phyloP scores from a whole-genome alignment of 1,140 invertebrate genomes.

The Archivesica marissinica region DNA sequence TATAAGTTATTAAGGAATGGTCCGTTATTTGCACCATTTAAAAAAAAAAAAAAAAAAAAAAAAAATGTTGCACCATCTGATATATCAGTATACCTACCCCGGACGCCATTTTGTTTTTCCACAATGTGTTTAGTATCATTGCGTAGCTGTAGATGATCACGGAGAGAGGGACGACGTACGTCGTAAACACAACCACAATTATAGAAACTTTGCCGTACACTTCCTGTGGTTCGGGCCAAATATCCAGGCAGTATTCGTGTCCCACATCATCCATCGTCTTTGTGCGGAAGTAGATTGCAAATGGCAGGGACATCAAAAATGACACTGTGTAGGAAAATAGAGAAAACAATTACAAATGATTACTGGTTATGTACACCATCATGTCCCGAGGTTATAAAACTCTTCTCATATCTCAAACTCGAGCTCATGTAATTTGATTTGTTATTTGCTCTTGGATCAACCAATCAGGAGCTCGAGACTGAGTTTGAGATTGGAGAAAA shows the following conservation, averaged over 20 bases:
- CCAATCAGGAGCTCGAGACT: too few relatives aligned
- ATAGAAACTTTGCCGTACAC: slow-evolving; percentile 66
- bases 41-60: background rate
- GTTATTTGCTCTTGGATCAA: too few relatives aligned
- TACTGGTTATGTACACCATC: too few relatives aligned
- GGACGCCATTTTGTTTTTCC: slow-evolving; percentile 57
- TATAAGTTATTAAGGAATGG: too few relatives aligned
- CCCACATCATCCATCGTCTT: background rate
- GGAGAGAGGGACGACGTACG: slow-evolving; percentile 76
- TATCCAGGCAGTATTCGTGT: slow-evolving; percentile 50
- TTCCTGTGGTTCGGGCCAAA: slow-evolving; percentile 59
- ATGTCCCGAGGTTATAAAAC: too few relatives aligned
- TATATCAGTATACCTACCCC: slow-evolving; percentile 30
- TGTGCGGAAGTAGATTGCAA: slow-evolving; percentile 68
- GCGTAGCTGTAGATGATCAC: slow-evolving; percentile 79
- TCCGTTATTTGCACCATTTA: background rate
- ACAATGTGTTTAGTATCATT: slow-evolving; percentile 71
- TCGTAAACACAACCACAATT: slow-evolving; percentile 72
- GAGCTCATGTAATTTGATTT: too few relatives aligned
- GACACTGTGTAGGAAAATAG: slow-evolving; percentile 75
- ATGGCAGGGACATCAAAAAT: slow-evolving; percentile 71
- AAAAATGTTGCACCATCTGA: too few relatives aligned
- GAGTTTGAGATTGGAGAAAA: too few relatives aligned
- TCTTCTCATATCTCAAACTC: too few relatives aligned
- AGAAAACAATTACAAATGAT: too few relatives aligned